Conservation (phyloP, 2,113 vertebrate genomes). For the Psilopsiagon aurifrons region DNA sequence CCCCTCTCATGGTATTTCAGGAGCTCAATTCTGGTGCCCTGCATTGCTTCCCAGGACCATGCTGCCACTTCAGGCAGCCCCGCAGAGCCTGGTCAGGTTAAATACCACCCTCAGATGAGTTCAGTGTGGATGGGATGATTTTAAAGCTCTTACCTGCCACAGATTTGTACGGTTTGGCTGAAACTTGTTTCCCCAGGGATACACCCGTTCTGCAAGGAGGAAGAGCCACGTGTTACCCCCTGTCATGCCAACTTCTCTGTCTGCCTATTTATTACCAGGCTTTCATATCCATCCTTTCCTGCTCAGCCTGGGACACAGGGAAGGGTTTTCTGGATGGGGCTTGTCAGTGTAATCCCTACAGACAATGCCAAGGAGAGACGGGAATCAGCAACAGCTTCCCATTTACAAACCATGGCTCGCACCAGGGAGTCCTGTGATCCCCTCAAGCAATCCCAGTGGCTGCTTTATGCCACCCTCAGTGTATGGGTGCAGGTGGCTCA, state of each 20-base stretch:
- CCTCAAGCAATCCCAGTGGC: neutral
- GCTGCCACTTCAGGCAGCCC: neutral
- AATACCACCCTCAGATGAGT: neutral
- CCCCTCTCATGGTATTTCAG: neutral
- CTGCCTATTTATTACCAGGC: neutral
- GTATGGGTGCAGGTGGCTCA: accelerated
- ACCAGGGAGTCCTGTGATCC: neutral
- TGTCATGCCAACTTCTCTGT: neutral
- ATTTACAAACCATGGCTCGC: accelerated
- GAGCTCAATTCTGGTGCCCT: neutral
- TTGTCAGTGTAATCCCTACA: neutral
- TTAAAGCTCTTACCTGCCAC: constrained; percentile 87
- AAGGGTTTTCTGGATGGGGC: accelerated
- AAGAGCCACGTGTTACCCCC: neutral
- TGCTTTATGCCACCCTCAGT: neutral
- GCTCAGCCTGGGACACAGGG: neutral
- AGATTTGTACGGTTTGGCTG: constrained; percentile 89
- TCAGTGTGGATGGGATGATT: accelerated
- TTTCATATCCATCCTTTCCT: neutral
- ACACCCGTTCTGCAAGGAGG: constrained; percentile 80
- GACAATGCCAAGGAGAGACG: neutral
- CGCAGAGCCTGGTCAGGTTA: accelerated
- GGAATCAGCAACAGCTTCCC: neutral
- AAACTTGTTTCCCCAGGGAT: constrained; percentile 95
- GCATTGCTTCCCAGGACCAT: neutral